Conservation (phyloP, 1,140 invertebrate genomes). For the Venustaconcha ellipsiformis region DNA sequence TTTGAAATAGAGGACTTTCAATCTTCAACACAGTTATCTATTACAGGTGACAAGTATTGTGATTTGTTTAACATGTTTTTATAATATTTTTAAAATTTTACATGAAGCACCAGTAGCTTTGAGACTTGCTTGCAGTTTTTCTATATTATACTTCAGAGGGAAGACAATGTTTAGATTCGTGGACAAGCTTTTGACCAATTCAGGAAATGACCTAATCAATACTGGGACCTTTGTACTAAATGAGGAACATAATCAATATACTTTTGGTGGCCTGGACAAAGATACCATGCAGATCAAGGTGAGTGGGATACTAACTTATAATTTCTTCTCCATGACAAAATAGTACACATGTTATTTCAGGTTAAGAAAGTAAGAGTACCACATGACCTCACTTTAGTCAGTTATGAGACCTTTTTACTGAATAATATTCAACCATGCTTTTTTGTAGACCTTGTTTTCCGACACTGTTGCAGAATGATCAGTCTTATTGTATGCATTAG, state of each 20-base stretch:
- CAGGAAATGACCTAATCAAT: slow-evolving; percentile 57
- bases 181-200: slow-evolving; percentile 44
- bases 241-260: slow-evolving; percentile 67
- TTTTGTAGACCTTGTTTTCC: neutral
- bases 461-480: too few species aligned
- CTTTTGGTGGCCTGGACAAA: slow-evolving; percentile 60
- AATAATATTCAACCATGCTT: neutral
- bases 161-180: slow-evolving; percentile 51
- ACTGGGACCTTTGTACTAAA: slow-evolving; percentile 66
- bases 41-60: too few species aligned
- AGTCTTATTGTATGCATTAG: too few species aligned
- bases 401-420: neutral
- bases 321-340: neutral
- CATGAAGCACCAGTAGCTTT: too few species aligned
- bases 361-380: neutral
- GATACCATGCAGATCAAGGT: slow-evolving; percentile 76
- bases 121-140: too few species aligned
- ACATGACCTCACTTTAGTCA: neutral
- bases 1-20: too few species aligned
- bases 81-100: too few species aligned
- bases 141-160: too few species aligned
- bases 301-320: slow-evolving; percentile 12
- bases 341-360: neutral
- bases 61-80: too few species aligned
- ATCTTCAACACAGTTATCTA: too few species aligned